Evolutionary conservation across 2,113 vertebrate genomes (phyloP).

Genomic region (Ammospiza caudacuta): DNA sequence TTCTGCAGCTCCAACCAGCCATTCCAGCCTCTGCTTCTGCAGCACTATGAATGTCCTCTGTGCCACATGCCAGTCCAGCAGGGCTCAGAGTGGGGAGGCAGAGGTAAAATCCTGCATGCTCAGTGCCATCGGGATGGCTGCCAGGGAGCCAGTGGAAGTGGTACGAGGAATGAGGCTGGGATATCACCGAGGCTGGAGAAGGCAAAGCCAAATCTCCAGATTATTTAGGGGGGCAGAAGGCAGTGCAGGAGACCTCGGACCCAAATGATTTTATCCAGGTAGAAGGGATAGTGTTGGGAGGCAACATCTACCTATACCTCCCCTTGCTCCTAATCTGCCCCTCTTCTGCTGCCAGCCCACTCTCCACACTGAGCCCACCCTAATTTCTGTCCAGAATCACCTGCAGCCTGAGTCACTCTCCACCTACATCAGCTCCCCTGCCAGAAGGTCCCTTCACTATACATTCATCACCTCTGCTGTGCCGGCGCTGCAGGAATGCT

Average conservation of each 20-base stretch:
- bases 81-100: neutral
- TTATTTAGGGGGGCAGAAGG: neutral
- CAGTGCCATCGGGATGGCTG: rapidly evolving
- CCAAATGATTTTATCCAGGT: neutral
- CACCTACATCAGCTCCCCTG: neutral
- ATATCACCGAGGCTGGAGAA: neutral
- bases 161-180: neutral
- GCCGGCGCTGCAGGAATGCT: neutral
- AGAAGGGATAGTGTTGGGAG: neutral
- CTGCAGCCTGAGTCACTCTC: neutral
- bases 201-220: neutral
- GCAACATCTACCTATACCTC: neutral
- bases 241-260: neutral
- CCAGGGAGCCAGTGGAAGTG: neutral
- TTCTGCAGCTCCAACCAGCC: neutral
- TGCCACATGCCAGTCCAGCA: rapidly evolving
- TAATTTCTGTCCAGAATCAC: neutral
- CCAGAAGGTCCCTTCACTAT: neutral
- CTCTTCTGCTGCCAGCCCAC: neutral
- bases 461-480: neutral
- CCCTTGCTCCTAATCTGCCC: neutral
- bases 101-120: neutral
- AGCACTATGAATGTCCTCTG: rapidly evolving
- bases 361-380: neutral
- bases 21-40: neutral